Base-by-base conservation (phyloP, 2,113 vertebrate genomes). In the Aphelocoma coerulescens region DNA sequence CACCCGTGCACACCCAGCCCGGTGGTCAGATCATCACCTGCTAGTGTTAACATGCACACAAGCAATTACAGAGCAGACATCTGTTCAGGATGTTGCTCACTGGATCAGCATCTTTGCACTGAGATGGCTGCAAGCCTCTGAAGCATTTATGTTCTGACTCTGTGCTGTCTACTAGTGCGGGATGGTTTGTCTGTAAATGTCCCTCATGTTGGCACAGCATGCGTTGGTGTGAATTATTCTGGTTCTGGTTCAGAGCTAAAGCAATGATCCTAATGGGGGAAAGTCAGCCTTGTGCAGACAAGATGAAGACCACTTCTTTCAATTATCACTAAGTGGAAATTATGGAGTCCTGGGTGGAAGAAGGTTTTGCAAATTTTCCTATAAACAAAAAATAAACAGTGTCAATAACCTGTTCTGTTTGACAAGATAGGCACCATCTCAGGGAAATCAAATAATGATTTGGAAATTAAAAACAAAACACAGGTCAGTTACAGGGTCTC, bases 81-180 rank as follows among this genome's bases (percentile, higher is more conserved):
- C 94, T 97, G 91, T 22, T 90, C 94, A 92, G 90, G 93, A 93
- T 94, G 91, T 89, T 82, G 86, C 85, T 96, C 94, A 93, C 8
- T 73, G 85, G 68, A 93, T 92, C 76, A 89, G 63, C 30, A 75
- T 88, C 90, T 89, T 89, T 0, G 0, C 10, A 0, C 49, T 62
- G 91, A 32, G 35, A 92, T 58, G 69, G 83, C 90, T 94, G 84
- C 75, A 77, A 72, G 58, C 19, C 76, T 96, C 79, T 82, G 55
- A 88, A 86, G 80, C 41, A 1, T 76, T 95, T 67, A 3, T 76
- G 44, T 54, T 57, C 55, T 78, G 26, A 49, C 32, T 43, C 39
- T 74, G 43, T 39, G n/a, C 75, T 68, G 69, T 93, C 87, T 95
- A 10, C 58, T 24, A 11, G 55, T 5, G 20, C 1, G 3, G 30